A percentile compares a stretch with the other conserved stretches of the same genome.
These are phyloP conservation scores for Oryctolagus cuniculus DNA, from an alignment of 2,113 vertebrate species.

Conservation along the genomic window DNA sequence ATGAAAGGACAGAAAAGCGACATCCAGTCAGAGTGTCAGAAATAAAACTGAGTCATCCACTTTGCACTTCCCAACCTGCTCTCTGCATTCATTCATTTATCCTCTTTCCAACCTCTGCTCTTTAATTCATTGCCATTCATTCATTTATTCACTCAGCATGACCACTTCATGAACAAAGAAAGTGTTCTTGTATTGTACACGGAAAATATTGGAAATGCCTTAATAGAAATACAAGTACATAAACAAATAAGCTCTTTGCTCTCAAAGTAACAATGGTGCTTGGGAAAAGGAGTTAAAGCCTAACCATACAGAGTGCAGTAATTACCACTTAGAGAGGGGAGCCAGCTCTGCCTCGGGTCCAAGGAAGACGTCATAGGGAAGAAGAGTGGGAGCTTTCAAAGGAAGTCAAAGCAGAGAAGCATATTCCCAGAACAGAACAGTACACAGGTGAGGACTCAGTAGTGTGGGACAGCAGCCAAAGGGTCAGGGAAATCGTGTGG, in stretches of 20 bases:
- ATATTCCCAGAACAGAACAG: not conserved
- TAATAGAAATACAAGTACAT: slow-evolving; percentile 31
- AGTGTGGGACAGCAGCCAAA: not conserved
- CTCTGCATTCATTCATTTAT: not conserved
- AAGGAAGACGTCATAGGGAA: not conserved
- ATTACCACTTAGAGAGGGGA: not conserved
- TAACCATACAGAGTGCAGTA: not conserved
- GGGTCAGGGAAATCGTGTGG: not conserved
- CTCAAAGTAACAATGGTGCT: not conserved
- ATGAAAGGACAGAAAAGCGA: not conserved
- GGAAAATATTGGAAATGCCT: not conserved
- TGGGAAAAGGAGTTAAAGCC: not conserved
- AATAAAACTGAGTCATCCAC: not conserved
- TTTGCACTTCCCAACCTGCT: not conserved
- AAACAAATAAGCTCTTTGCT: not conserved
- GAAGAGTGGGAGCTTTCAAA: not conserved
- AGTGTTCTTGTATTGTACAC: not conserved
- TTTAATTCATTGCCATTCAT: too few relatives aligned
- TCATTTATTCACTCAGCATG: not conserved
- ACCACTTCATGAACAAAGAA: not conserved
- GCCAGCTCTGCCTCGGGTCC: not conserved
- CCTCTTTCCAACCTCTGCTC: not conserved
- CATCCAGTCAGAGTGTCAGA: not conserved
- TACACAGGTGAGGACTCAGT: not conserved
- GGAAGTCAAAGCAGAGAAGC: not conserved